Evolutionary conservation across 2,113 vertebrate genomes (phyloP).

Genomic region (Microcebus ravelobensis): DNA sequence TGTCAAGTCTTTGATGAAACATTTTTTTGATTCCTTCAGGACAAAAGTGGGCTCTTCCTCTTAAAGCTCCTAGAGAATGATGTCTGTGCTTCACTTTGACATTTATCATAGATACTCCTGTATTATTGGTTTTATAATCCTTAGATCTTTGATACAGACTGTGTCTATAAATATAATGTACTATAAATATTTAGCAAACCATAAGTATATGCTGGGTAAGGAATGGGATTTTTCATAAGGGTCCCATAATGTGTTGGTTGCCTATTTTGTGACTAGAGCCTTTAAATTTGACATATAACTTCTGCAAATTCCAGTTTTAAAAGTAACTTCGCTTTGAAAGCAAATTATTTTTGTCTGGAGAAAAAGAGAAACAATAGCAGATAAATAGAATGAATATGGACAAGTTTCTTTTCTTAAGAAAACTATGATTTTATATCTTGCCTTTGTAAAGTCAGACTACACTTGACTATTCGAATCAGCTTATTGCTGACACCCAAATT

Average conservation of each 20-base stretch:
- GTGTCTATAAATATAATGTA: not conserved
- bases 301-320: not conserved
- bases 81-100: not conserved
- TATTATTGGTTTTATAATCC: not conserved
- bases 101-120: not conserved
- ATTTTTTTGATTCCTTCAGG: not conserved
- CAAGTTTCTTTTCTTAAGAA: not conserved
- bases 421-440: not conserved
- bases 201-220: not conserved
- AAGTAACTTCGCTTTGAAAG: conserved; percentile 16
- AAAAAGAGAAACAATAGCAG: not conserved
- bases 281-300: not conserved
- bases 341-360: not conserved
- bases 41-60: not conserved
- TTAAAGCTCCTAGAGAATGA: not conserved
- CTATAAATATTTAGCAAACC: not conserved
- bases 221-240: not conserved
- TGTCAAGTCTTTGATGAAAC: not conserved
- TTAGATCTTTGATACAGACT: not conserved
- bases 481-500: not conserved
- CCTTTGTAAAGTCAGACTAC: not conserved
- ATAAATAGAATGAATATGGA: not conserved
- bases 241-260: not conserved
- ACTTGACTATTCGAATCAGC: not conserved
- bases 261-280: not conserved